phyloP scores from a whole-genome alignment of 1,140 invertebrate genomes.

The Drosophila nannoptera region DNA sequence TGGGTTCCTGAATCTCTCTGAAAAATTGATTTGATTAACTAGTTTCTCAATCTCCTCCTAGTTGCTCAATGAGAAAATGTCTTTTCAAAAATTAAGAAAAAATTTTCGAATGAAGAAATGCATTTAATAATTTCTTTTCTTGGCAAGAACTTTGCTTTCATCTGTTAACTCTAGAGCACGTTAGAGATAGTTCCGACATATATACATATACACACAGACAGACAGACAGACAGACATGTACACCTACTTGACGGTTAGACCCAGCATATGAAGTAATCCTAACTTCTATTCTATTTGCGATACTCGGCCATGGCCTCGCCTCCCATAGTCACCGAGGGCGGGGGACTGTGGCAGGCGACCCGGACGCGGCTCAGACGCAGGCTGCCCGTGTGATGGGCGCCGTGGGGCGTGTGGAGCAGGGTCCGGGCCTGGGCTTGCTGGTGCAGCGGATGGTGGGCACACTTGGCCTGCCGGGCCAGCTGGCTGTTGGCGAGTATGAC shows the following conservation, averaged over 20 bases:
- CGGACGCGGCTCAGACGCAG: conserved; percentile 57
- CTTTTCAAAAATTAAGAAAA: too few relatives aligned
- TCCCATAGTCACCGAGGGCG: conserved; percentile 30
- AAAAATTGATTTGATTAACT: neutral
- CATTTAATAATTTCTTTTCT: too few relatives aligned
- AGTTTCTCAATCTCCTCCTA: too few relatives aligned
- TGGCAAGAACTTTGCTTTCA: conserved; percentile 21
- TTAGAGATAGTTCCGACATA: neutral
- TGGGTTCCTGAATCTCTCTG: too few relatives aligned
- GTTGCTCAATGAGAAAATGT: too few relatives aligned
- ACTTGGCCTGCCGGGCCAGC: conserved; percentile 57
- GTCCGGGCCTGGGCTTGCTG: conserved; percentile 48
- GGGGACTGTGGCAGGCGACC: conserved; percentile 73
- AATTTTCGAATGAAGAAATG: too few relatives aligned
- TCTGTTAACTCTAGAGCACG: conserved; percentile 6
- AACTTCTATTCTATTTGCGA: conserved; percentile 46
- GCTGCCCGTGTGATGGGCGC: conserved; percentile 47
- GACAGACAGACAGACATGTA: conserved; percentile 6
- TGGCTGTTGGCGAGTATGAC: conserved; percentile 75
- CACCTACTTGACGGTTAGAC: conserved; percentile 29
- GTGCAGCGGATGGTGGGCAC: conserved; percentile 62
- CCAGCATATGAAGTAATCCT: conserved; percentile 4
- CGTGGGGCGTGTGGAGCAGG: conserved; percentile 12
- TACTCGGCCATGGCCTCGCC: conserved; percentile 54
- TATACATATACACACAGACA: conserved; percentile 6